Evolutionary conservation across 1,140 invertebrate species (phyloP), one percentile per base, ranked within the genome.

Genomic region (Oryzaephilus surinamensis): DNA sequence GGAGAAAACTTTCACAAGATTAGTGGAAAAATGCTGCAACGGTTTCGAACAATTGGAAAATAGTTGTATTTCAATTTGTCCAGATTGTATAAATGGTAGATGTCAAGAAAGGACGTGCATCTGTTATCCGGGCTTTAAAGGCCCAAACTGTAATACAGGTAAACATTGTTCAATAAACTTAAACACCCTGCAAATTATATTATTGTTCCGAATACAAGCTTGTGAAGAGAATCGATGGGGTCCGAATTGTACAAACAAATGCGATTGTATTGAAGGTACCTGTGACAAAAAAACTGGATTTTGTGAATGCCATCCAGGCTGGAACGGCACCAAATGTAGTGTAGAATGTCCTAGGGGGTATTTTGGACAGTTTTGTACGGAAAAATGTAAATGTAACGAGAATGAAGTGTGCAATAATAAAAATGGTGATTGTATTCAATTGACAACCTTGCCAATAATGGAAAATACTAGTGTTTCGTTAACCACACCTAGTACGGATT

Each of bases 11-110:
- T 50, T 63, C 18, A 63, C 54, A 17, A 64, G 62, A 13, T 59
- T 62, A 13, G 60, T 70, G 3, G 62, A 67, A 6, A 61, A 65
- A 6, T 72, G 70, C 50, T 72, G 70, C 47, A 62, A 63, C 11
- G 69, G 69, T 5, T 72, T 66, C 57, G 62, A 61, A 37, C 62
- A 69, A 19, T 54, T 63, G 4, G 61, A 55, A 18, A 57, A 66
- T 6, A 60, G 57, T 7, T 72, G 70, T 45, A 51, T 65, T 10
- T 63, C 66, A 4, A 62, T 61, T 11, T 72, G 69, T 44, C 58
- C 60, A 1, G 56, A 57, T 21, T 69, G 68, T 31, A 57, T 57
- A 23, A 66, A 66, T 8, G 69, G 68, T 18, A 57, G 55, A 3
- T 71, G 69, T 41, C 50, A 59, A 27, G 55, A 65, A 51, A 66